Base-by-base conservation (phyloP, 2,888 invertebrate species). In the Drepana falcataria region DNA sequence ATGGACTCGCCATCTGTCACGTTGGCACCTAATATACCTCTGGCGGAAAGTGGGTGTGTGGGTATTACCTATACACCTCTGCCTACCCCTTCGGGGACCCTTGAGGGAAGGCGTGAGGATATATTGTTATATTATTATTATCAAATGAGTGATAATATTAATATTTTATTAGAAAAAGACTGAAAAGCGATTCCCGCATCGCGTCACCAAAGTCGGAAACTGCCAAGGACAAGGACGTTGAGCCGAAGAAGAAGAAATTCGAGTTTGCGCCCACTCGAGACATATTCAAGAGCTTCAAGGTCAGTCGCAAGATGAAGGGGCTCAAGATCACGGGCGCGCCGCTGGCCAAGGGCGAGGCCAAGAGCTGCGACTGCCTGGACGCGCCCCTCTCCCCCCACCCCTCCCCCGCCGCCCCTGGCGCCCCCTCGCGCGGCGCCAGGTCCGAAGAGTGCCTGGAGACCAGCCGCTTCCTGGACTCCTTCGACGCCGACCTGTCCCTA, bases 141-240 rank as follows among this genome's bases (percentile, higher is more conserved):
- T 21, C 21, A 21, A 21, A 21, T 37, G 37, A 37, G 3, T 37
- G 3, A 37, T 37, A 37, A 4, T 37, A 37, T 37, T 3, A 5
- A 40, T 48, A 49, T 3, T 35, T 4, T 54, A 61, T 4, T 70
- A 87, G 87, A 59, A 91, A 91, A 77, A 79, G 91, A 54, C 81
- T 91, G 60, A 91, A 91, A 75, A 91, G 91, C 75, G 91, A 91
- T 69, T 90, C 91, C 0, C 86, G 89, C 60, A 61, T 84, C 57
- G 66, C 71, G 35, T 81, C 85, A 0, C 82, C 85, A 0, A 89
- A 90, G 68, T 83, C 83, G 0, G 87, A 89, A 54, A 72, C 75
- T 0, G 61, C 81, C n/a, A 87, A 87, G 57, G 89, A 83, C 47
- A 79, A 81, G 58, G 83, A 86, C 63, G 79, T 83, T 3, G 87